These are phyloP conservation scores for Nemurella pictetii DNA, from an alignment of 2,888 invertebrate genomes.

Conservation along the genomic window DNA sequence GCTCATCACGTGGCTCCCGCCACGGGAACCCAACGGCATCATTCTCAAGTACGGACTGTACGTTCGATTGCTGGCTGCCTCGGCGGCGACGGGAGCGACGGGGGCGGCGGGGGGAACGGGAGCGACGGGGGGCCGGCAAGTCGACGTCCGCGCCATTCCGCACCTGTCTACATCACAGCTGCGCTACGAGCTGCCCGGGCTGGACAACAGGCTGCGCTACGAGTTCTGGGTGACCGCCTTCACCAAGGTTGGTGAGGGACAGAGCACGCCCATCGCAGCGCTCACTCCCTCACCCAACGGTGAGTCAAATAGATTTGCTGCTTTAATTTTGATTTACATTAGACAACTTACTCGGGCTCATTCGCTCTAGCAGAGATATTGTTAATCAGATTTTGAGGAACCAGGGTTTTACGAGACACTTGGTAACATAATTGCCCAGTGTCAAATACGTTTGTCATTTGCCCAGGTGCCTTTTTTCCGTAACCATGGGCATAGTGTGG, in stretches of 20 bases:
- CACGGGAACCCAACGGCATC: conserved; percentile 53
- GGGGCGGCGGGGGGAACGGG: conserved; percentile 17
- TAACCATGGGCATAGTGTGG: no score
- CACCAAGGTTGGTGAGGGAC: conserved; percentile 53
- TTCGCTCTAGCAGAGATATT: no score
- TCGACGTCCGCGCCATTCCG: conserved; percentile 38
- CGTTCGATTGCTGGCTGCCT: conserved; percentile 43
- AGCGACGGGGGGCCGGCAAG: conserved; percentile 33
- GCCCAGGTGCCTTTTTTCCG: no score
- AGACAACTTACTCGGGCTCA: no score
- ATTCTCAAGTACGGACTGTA: conserved; percentile 52
- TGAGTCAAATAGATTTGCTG: no score
- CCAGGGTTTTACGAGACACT: no score
- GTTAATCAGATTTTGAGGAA: no score
- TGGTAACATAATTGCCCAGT: no score
- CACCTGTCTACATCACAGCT: conserved; percentile 36
- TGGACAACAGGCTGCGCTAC: conserved; percentile 59
- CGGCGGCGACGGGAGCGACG: conserved; percentile 29
- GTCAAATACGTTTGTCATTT: no score
- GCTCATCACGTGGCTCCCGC: conserved; percentile 56
- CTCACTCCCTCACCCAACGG: conserved; percentile 54
- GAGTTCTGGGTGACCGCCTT: conserved; percentile 54
- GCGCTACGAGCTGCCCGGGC: conserved; percentile 58
- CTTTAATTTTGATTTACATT: no score
- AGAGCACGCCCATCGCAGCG: conserved; percentile 53